These are phyloP conservation scores for Nomada ferruginata DNA, from an alignment of 2,888 invertebrate species.

Conservation along the genomic window DNA sequence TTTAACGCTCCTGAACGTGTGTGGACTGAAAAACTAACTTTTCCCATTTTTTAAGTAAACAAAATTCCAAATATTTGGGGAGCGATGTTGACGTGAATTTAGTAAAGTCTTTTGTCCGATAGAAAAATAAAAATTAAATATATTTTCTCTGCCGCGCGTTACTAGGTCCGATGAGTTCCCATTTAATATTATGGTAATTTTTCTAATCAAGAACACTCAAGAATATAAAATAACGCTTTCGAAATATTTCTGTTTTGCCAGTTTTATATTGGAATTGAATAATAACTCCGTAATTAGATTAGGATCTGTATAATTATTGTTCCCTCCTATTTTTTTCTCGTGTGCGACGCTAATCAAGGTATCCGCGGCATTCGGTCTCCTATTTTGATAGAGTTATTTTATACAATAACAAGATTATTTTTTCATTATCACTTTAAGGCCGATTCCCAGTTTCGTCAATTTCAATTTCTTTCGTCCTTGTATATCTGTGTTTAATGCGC, in stretches of 20 bases:
- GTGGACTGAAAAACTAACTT: background rate
- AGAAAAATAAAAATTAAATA: background rate
- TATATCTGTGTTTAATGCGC: constrained; percentile 12
- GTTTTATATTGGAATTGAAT: too few relatives aligned
- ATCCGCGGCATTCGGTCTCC: too few relatives aligned
- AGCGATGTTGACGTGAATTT: background rate
- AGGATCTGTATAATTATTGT: too few relatives aligned
- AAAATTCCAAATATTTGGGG: background rate
- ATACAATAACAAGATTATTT: background rate
- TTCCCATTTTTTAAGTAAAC: background rate
- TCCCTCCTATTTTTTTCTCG: too few relatives aligned
- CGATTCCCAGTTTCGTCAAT: constrained; percentile 11
- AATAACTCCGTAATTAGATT: too few relatives aligned
- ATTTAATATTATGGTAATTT: too few relatives aligned
- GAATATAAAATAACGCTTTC: too few relatives aligned
- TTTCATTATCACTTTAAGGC: background rate
- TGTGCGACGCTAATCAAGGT: too few relatives aligned
- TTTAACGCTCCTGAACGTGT: background rate
- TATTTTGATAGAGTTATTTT: background rate
- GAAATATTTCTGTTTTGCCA: too few relatives aligned
- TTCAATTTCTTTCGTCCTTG: constrained; percentile 42
- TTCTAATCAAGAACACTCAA: too few relatives aligned
- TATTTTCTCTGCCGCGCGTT: too few relatives aligned
- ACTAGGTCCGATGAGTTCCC: too few relatives aligned
- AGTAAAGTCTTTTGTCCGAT: background rate